phyloP scores from a whole-genome alignment of 2,888 invertebrate species.

The Pachliopta kotzebuea region DNA sequence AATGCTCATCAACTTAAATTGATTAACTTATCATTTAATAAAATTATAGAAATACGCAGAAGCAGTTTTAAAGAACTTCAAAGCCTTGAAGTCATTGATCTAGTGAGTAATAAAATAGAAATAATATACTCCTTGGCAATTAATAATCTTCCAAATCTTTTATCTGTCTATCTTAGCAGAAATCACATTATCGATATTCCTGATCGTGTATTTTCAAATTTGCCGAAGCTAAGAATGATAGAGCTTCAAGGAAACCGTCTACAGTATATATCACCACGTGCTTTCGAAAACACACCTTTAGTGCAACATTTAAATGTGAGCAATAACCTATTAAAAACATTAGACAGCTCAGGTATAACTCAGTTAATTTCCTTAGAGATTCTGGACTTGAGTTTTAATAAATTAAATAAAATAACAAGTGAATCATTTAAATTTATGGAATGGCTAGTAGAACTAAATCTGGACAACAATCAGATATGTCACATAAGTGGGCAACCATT shows the following conservation, averaged over 20 bases:
- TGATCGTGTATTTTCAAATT: constrained; percentile 86
- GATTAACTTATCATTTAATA: constrained; percentile 87
- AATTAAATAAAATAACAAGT: constrained; percentile 84
- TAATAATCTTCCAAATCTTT: constrained; percentile 83
- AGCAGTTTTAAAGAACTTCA: constrained; percentile 87
- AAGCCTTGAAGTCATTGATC: constrained; percentile 86
- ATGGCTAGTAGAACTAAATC: constrained; percentile 91
- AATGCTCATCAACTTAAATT: constrained; percentile 85
- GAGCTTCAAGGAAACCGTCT: constrained; percentile 91
- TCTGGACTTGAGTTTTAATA: constrained; percentile 91
- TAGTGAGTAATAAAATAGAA: constrained; percentile 90
- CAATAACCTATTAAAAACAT: constrained; percentile 86
- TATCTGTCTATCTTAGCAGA: constrained; percentile 84
- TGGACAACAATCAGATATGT: constrained; percentile 92
- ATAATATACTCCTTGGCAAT: constrained; percentile 87
- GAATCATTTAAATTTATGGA: constrained; percentile 87
- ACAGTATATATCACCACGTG: constrained; percentile 85
- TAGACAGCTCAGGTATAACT: constrained; percentile 88
- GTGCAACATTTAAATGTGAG: constrained; percentile 91
- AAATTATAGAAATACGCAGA: constrained; percentile 84
- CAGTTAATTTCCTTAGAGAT: constrained; percentile 90
- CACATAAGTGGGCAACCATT: constrained; percentile 89
- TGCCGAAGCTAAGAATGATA: constrained; percentile 86
- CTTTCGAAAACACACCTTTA: constrained; percentile 89
- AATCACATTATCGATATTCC: constrained; percentile 88